phyloP scores from a whole-genome alignment of 2,113 vertebrate species.

The Dryoscopus gambensis region DNA sequence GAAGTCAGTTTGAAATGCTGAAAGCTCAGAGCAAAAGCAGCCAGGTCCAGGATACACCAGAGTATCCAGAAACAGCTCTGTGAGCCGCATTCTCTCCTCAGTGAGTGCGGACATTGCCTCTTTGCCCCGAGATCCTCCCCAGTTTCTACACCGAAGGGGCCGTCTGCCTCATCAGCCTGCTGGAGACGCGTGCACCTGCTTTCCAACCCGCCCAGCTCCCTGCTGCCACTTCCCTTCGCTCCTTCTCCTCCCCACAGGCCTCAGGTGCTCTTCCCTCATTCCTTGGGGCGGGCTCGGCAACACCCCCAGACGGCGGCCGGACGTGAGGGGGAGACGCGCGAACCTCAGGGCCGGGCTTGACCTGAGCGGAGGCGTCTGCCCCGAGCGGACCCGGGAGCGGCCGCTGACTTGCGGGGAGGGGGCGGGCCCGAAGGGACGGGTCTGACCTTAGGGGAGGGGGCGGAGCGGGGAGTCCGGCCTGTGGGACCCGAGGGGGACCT shows the following conservation, averaged over 20 bases:
- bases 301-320: fast-evolving
- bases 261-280: fast-evolving
- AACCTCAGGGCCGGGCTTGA: not conserved
- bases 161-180: not conserved
- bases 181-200: fast-evolving
- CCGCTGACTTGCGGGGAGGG: not conserved
- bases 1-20: not conserved
- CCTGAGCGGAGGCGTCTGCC: fast-evolving
- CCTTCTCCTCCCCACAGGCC: not conserved
- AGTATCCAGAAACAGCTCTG: not conserved
- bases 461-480: too few species aligned
- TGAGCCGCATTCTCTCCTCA: not conserved
- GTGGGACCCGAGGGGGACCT: not conserved
- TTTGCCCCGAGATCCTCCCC: too few species aligned
- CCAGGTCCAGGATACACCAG: not conserved
- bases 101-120: fast-evolving
- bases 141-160: fast-evolving
- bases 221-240: not conserved
- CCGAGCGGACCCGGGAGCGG: not conserved
- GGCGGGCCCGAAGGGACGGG: too few species aligned
- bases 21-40: not conserved
- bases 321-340: fast-evolving
- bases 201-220: not conserved
- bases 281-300: fast-evolving
- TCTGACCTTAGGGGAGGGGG: not conserved